Evolutionary conservation across 2,888 invertebrate genomes (phyloP), one percentile per base, ranked within the genome.

Genomic region (Scaeva pyrastri): DNA sequence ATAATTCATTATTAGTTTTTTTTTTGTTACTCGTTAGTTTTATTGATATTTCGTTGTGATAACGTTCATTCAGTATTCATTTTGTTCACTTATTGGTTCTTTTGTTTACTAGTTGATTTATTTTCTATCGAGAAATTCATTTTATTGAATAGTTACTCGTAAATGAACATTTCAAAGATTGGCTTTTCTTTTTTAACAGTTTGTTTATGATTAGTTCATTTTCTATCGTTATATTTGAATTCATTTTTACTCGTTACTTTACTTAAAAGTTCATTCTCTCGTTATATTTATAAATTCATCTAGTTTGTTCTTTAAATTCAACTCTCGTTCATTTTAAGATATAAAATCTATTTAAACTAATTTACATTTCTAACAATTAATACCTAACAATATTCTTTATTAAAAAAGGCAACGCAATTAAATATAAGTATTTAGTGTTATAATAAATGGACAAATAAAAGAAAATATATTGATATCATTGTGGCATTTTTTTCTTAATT

Each of bases 381-480:
- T 31, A 5, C 31, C 5, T 5, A 31, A 5, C 8, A 31, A 31
- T 31, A 2, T 39, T 5, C 16, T 45, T 11, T 11, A 36, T 5
- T 5, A 36, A 31, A 16, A 16, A 26, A 12, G n/a, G 0, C 31
- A 16, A 0, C 19, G 4, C 31, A 31, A 4, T 7, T 56, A 10
- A 16, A 31, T 56, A 12, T 16, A 26, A 14, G 11, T n/a, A n/a
- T n/a, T n/a, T n/a, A n/a, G n/a, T 31, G 16, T 16, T 11, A 36
- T 16, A 56, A 5, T 31, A 31, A 31, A 56, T 56, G 31, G 66
- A 79, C 84, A 76, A 64, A 71, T 58, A 41, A 36, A 84, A 79
- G 31, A 60, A 52, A 75, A 71, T 71, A 75, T 74, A 79, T 74
- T 84, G 84, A 79, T 75, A 75, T 45, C 71, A 66, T 21, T 70